These are phyloP conservation scores for Brenthis ino DNA, from an alignment of 2,888 invertebrate genomes.

Conservation along the genomic window DNA sequence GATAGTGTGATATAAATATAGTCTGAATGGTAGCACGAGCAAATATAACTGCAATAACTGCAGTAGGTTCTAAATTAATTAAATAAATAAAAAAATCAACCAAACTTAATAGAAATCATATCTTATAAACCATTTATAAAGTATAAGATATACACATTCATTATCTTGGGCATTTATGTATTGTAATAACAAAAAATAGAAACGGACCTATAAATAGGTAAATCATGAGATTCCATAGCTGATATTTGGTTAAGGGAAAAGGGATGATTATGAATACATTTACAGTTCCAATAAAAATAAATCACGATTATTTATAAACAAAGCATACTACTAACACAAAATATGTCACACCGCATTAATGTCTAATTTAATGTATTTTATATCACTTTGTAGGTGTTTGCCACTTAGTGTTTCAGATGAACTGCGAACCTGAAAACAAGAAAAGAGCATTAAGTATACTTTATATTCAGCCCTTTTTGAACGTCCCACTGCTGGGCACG, in stretches of 20 bases:
- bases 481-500: too few species aligned
- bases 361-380: conserved; percentile 25
- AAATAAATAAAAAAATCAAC: too few species aligned
- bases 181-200: neutral
- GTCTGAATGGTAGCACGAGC: too few species aligned
- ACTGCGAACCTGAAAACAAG: conserved; percentile 22
- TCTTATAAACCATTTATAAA: too few species aligned
- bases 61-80: too few species aligned
- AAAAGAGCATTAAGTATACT: neutral
- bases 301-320: conserved; percentile 14
- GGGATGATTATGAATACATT: conserved; percentile 5
- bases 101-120: too few species aligned
- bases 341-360: conserved; percentile 23
- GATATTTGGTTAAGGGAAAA: conserved; percentile 4
- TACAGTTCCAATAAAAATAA: conserved; percentile 6
- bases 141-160: too few species aligned
- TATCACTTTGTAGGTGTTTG: conserved; percentile 33
- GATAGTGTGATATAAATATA: too few species aligned
- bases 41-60: too few species aligned
- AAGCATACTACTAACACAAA: conserved; percentile 24
- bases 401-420: conserved; percentile 13
- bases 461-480: too few species aligned
- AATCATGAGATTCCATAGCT: conserved; percentile 17
- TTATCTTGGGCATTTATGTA: neutral
- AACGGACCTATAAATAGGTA: neutral